Base-by-base conservation (phyloP, 2,113 vertebrate species). In the Percina caprodes region DNA sequence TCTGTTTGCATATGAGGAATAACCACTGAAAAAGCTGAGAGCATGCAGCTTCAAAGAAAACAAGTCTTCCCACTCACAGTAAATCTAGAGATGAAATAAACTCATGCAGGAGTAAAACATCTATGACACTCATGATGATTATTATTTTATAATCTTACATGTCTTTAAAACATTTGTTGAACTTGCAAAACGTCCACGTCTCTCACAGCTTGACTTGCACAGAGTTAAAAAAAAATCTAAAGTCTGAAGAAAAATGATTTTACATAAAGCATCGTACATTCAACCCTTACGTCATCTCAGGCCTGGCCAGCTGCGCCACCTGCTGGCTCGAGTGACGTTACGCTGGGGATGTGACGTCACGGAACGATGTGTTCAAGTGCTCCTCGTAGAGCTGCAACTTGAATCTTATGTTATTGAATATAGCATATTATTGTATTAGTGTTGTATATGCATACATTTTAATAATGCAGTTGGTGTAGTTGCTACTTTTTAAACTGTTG, bases 231-330 rank as follows among this genome's bases (percentile, higher is more conserved):
- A 12, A 39, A 39, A 0, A 60, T 35, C 59, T 19, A 1, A 59
- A 8, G 24, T 26, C 56, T 30, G 3, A 3, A 26, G 56, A 30
- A 18, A 16, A 59, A 59, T 3, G 9, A 52, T 19, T 52, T 52
- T 13, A 24, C 9, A 23, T 7, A 15, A 7, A 45, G 35, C 24
- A 5, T 18, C 39, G 16, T n/a, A 4, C 9, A 33, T 6, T 23
- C 19, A 56, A 24, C 0, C 3, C 7, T 4, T 15, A 21, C 24
- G 52, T 48, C 39, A 2, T 2, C n/a, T 12, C 1, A 68, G 19
- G 6, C 61, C 58, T 76, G 80, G 56, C 26, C 68, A 75, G 72
- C 35, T 69, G 63, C 87, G 89, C 83, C 87, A 55, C 51, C 92
- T 91, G 78, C 63, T 77, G 91, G 77, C 24, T 16, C 0, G 1